phyloP scores from a whole-genome alignment of 2,113 vertebrate species.

The Tragelaphus scriptus region DNA sequence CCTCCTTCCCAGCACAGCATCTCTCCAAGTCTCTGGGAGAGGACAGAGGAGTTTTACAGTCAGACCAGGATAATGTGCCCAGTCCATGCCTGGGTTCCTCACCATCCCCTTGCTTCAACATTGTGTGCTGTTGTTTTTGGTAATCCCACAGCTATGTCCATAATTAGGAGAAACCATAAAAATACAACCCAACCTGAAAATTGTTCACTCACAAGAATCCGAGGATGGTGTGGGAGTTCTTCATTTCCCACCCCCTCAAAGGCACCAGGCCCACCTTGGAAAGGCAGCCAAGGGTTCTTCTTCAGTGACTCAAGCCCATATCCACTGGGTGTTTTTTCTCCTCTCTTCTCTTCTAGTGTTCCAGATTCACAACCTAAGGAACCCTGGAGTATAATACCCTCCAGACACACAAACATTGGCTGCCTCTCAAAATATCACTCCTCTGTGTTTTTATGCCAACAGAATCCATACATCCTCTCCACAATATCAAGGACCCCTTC shows the following conservation, averaged over 20 bases:
- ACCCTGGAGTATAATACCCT: neutral
- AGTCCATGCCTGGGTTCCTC: neutral
- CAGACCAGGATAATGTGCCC: neutral
- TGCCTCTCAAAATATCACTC: neutral
- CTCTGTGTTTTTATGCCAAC: neutral
- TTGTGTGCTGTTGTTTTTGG: rapidly evolving
- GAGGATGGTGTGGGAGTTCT: rapidly evolving
- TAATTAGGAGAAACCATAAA: neutral
- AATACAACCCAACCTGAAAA: neutral
- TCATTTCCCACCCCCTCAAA: neutral
- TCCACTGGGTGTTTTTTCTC: neutral
- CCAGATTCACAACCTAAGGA: neutral
- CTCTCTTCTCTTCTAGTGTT: neutral
- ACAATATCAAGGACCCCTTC: neutral
- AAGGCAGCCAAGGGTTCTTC: neutral
- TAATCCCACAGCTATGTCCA: neutral
- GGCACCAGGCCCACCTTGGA: neutral
- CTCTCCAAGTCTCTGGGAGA: neutral
- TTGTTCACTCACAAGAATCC: rapidly evolving
- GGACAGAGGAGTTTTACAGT: neutral
- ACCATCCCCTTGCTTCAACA: too few species aligned
- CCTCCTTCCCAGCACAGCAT: neutral
- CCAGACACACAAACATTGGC: neutral
- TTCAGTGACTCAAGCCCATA: neutral
- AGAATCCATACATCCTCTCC: neutral